phyloP scores from a whole-genome alignment of 2,113 vertebrate genomes.

The Typhlomys cinereus region DNA sequence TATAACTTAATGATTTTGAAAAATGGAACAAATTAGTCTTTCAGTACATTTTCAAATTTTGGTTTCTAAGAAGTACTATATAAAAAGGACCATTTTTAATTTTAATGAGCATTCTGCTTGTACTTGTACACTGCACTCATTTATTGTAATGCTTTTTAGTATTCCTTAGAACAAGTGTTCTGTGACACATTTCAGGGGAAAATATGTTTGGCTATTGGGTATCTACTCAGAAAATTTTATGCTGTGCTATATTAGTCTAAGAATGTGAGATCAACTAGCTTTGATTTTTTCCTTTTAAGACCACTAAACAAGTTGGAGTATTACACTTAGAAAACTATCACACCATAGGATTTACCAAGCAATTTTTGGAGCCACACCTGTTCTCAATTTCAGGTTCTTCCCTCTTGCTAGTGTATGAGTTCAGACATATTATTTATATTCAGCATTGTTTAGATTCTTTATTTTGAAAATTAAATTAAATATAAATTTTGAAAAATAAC shows the following conservation, averaged over 20 bases:
- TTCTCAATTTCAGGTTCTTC: neutral
- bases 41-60: neutral
- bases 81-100: neutral
- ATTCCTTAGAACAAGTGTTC: neutral
- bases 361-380: no score
- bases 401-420: neutral
- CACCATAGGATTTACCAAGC: neutral
- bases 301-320: neutral
- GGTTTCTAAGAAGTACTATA: neutral
- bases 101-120: slow-evolving; percentile 16
- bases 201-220: neutral
- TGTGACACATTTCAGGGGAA: neutral
- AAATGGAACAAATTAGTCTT: neutral
- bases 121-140: neutral
- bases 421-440: neutral
- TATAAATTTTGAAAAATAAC: neutral
- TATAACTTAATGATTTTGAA: neutral
- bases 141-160: neutral
- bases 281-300: neutral
- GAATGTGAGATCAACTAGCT: neutral
- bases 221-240: neutral
- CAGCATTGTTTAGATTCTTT: neutral
- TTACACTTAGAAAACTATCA: neutral
- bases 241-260: neutral
- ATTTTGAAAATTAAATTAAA: neutral